Evolutionary conservation across 2,888 invertebrate genomes (phyloP).

Genomic region (Aphodius sticticus): DNA sequence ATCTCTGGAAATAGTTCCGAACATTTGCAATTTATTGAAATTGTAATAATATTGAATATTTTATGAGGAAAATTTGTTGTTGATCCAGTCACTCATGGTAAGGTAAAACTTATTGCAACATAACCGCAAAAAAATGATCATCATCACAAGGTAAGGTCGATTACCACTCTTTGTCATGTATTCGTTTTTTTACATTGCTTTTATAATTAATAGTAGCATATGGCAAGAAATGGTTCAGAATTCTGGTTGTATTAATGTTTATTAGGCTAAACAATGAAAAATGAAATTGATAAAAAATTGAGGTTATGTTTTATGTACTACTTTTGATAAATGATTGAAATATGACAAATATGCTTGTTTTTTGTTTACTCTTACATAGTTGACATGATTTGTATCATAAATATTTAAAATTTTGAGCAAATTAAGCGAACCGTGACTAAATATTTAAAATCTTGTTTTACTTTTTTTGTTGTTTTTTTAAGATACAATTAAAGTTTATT

Average conservation of each 20-base stretch:
- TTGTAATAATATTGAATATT: conserved; percentile 18
- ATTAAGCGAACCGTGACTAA: no score
- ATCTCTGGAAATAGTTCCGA: no score
- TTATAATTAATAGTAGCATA: conserved; percentile 5
- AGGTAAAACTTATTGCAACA: neutral
- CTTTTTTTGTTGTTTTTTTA: no score
- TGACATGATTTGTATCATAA: neutral
- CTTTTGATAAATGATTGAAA: neutral
- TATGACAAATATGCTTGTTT: neutral
- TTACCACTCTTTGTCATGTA: neutral
- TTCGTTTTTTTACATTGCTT: neutral
- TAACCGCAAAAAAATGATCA: neutral
- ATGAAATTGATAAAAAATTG: neutral
- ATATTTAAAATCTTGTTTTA: no score
- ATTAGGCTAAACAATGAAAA: neutral
- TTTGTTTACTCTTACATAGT: neutral
- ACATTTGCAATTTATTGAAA: neutral
- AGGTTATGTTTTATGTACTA: neutral
- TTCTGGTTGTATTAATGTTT: neutral
- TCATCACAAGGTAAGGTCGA: neutral
- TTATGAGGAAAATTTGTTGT: no score
- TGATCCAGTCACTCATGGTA: neutral
- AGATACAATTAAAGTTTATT: no score
- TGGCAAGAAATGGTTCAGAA: neutral
- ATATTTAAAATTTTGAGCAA: no score